Evolutionary conservation across 2,888 invertebrate genomes (phyloP), one percentile per base, ranked within the genome.

Genomic region (Hyposoter dolosus): DNA sequence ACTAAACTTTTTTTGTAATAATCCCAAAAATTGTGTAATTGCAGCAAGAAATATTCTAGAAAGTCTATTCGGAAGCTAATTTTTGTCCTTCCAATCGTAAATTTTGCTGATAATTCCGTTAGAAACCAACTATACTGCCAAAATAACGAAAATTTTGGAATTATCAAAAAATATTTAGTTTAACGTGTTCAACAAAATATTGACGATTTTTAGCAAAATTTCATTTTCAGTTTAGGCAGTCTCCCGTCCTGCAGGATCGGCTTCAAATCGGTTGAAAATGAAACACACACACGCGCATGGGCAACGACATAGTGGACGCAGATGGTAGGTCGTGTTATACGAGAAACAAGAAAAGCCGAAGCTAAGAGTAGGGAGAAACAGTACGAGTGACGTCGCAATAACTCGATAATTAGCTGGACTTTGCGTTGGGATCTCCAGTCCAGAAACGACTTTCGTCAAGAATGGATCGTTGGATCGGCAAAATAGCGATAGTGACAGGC

Each of bases 401-500:
- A 35, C 32, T 77, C 19, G n/a, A 43, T 5, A 19, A 3, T 43
- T 17, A 47, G 28, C 17, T 40, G 50, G 15, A 9, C 17, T 43
- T 45, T 74, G 72, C 53, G 19, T 45, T 23, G 45, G 23, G 9
- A 28, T 12, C 28, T 28, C 32, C 80, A 83, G 81, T 85, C 45
- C 23, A 23, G 50, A 17, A 63, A 40, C 56, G 60, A 53, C 40
- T n/a, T 17, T 87, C 60, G 23, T 66, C 60, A 35, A 86, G 65
- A 50, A 95, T 95, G 95, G 95, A 96, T 45, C 95, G 96, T 71
- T 96, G 96, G 96, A 89, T 91, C 6, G 96, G 95, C 85, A 95
- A 95, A 89, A 95, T 96, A 0, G 96, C 96, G 0, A 95, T 96
- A n/a, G 96, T 96, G 72, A 96, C 96, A 0, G 96, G 96, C 1